Evolutionary conservation across 2,797 vertebrate species (phyloP).

Genomic region (Periparus ater): DNA sequence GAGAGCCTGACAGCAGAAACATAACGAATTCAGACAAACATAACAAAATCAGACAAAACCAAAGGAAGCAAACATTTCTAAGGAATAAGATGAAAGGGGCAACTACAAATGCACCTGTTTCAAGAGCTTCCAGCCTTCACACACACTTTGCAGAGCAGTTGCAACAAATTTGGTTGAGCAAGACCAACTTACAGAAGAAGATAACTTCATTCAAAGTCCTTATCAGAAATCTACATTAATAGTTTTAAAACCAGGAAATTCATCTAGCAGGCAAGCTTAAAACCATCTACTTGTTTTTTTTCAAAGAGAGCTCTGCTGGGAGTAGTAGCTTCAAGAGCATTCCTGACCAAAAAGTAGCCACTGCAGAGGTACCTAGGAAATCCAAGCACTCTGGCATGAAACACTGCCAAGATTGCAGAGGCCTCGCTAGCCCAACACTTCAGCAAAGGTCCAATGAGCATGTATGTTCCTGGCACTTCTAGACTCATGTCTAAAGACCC

Average conservation of each 20-base stretch:
- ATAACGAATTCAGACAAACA: not conserved
- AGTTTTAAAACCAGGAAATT: not conserved
- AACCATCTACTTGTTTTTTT: not conserved
- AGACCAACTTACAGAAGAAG: not conserved
- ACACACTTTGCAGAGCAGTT: not conserved
- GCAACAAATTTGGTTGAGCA: not conserved
- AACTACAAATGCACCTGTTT: accelerated
- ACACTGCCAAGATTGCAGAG: not conserved
- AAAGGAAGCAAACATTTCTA: not conserved
- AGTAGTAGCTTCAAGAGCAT: not conserved
- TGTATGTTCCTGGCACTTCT: not conserved
- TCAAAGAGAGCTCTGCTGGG: not conserved
- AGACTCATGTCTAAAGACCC: not conserved
- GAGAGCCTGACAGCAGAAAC: not conserved
- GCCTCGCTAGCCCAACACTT: accelerated
- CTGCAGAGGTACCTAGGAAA: not conserved
- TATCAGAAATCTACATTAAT: not conserved
- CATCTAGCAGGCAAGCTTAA: not conserved
- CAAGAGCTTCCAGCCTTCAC: not conserved
- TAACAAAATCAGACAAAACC: not conserved
- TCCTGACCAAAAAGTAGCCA: not conserved
- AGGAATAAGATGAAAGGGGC: not conserved
- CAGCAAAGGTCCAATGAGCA: not conserved
- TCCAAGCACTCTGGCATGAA: not conserved
- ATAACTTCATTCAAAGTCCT: not conserved